Conservation (phyloP, 2,888 invertebrate species). For the Coenonympha arcania region DNA sequence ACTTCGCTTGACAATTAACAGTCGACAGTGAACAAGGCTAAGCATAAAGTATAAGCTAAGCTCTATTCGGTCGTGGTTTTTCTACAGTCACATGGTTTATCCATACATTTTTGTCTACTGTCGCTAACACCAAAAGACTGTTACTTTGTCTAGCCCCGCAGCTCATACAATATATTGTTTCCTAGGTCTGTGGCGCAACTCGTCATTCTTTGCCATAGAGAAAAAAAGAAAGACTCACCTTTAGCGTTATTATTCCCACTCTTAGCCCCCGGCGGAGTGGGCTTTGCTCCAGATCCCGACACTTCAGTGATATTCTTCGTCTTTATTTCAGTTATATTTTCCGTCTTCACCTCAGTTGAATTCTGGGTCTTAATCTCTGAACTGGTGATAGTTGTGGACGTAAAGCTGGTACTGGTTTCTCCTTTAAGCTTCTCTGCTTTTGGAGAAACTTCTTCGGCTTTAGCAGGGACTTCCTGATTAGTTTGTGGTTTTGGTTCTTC, state of each 20-base stretch:
- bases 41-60: too few relatives aligned
- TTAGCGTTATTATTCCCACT: background rate
- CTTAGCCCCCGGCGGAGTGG: constrained; percentile 7
- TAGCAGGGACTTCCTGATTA: background rate
- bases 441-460: background rate
- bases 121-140: too few relatives aligned
- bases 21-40: too few relatives aligned
- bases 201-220: too few relatives aligned
- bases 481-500: too few relatives aligned
- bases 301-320: background rate
- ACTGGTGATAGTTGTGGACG: background rate
- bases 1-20: too few relatives aligned
- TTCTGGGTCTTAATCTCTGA: background rate
- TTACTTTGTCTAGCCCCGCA: too few relatives aligned
- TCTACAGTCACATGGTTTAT: too few relatives aligned
- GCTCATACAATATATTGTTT: too few relatives aligned
- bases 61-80: too few relatives aligned
- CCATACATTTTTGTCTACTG: too few relatives aligned
- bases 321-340: background rate
- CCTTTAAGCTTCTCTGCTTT: background rate
- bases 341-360: background rate
- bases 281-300: constrained; percentile 18
- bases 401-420: background rate
- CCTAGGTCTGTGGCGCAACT: too few relatives aligned
- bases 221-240: background rate